Evolutionary conservation across 2,888 invertebrate species (phyloP).

Genomic region (Rosalia funebris): DNA sequence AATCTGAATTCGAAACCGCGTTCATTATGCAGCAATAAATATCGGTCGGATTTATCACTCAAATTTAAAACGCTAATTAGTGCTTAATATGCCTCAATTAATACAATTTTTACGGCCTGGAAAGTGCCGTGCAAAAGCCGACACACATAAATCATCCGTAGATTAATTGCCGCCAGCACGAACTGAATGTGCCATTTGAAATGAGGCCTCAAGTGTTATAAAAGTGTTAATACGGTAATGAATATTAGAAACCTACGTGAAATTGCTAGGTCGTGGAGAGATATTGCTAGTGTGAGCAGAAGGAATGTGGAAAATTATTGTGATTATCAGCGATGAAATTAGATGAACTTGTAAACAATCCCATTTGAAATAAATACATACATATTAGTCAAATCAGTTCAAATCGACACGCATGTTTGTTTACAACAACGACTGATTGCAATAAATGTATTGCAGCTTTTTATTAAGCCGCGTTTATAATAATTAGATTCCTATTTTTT

Average conservation of each 20-base stretch:
- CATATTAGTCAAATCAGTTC: no score
- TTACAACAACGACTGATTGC: no score
- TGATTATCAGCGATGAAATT: constrained; percentile 9
- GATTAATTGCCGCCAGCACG: background rate
- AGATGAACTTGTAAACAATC: constrained; percentile 2
- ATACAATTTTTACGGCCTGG: background rate
- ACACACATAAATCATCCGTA: background rate
- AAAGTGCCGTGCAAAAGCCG: background rate
- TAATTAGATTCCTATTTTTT: no score
- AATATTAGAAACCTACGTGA: constrained; percentile 1
- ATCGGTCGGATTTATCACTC: background rate
- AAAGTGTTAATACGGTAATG: constrained; percentile 9
- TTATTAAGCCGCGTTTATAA: no score
- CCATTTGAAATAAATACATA: background rate
- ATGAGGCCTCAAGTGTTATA: constrained; percentile 2
- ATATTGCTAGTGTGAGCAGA: constrained; percentile 19
- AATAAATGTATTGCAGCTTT: no score
- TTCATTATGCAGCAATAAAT: background rate
- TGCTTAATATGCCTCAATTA: background rate
- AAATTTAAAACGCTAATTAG: background rate
- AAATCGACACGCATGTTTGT: no score
- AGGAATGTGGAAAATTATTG: constrained; percentile 33
- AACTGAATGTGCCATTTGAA: background rate
- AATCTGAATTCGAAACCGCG: background rate
- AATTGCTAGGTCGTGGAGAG: constrained; percentile 3